Conservation (phyloP, 2,113 vertebrate genomes). For the Gymnogyps californianus region DNA sequence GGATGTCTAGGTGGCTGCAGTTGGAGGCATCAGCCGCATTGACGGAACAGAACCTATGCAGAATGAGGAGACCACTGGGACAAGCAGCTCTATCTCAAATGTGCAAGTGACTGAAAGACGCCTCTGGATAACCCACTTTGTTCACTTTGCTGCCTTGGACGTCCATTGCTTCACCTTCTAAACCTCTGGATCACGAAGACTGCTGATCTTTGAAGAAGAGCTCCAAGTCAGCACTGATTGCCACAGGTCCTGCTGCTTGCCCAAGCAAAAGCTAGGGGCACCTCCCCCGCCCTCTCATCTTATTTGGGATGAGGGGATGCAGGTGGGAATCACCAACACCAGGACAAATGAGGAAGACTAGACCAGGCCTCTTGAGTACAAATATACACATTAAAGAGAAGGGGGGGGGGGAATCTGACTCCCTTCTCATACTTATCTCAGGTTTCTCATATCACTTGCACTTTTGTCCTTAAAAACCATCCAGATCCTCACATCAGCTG, state of each 20-base stretch:
- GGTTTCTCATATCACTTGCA: background rate
- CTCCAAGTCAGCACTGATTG: background rate
- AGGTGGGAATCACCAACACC: background rate
- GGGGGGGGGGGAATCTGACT: background rate
- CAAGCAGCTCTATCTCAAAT: background rate
- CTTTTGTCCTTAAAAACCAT: background rate
- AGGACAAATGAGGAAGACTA: background rate
- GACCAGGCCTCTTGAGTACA: background rate
- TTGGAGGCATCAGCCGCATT: fast-evolving
- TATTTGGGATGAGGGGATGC: background rate
- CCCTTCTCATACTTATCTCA: background rate
- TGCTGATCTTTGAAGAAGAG: background rate
- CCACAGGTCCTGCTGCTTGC: background rate
- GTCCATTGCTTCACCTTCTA: background rate
- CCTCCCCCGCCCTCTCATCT: background rate
- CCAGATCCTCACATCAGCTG: background rate
- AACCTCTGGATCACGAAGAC: background rate
- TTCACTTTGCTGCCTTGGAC: background rate
- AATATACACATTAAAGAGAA: background rate
- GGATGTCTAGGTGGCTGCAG: background rate
- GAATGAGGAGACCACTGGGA: background rate
- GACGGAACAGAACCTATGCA: background rate
- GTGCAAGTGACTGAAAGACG: background rate
- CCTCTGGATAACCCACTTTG: background rate
- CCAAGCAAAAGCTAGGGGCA: background rate